These are phyloP conservation scores for Phymastichus coffea DNA, from an alignment of 1,140 invertebrate genomes.

Conservation along the genomic window DNA sequence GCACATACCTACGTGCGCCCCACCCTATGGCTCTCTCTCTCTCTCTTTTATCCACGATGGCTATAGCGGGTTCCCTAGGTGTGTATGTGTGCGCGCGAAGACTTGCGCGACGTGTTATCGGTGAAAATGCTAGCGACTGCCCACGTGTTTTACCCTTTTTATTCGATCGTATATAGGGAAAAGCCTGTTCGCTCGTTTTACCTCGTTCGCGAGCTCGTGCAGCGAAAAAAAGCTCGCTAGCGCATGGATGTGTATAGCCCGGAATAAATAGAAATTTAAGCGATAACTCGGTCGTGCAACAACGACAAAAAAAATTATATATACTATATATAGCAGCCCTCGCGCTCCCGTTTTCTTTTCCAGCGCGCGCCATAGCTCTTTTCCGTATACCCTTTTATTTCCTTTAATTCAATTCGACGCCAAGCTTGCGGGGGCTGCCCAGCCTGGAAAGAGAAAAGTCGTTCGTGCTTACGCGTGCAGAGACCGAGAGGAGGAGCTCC, in stretches of 20 bases:
- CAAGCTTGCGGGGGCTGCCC: too few species aligned
- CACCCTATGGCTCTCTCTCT: background rate
- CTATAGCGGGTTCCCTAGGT: too few species aligned
- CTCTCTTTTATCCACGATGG: background rate
- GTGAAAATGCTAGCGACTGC: constrained; percentile 16
- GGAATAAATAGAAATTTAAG: constrained; percentile 29
- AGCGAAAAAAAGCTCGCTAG: constrained; percentile 4
- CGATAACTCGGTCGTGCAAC: constrained; percentile 7
- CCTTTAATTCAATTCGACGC: constrained; percentile 21
- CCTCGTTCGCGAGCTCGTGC: too few species aligned
- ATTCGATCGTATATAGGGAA: constrained; percentile 17
- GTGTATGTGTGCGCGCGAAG: constrained; percentile 2
- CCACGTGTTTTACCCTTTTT: constrained; percentile 21
- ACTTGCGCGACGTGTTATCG: constrained; percentile 6
- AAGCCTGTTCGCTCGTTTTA: background rate
- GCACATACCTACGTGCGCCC: background rate
- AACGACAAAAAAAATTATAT: constrained; percentile 7
- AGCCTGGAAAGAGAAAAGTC: background rate
- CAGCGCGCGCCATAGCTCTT: too few species aligned
- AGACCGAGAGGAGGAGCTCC: background rate
- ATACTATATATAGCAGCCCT: too few species aligned
- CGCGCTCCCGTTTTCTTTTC: background rate
- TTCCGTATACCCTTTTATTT: too few species aligned
- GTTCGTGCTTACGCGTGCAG: background rate
- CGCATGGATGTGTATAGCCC: constrained; percentile 6